Base-by-base conservation (phyloP, 2,113 vertebrate genomes). In the Pseudorhombus dupliciocellatus region DNA sequence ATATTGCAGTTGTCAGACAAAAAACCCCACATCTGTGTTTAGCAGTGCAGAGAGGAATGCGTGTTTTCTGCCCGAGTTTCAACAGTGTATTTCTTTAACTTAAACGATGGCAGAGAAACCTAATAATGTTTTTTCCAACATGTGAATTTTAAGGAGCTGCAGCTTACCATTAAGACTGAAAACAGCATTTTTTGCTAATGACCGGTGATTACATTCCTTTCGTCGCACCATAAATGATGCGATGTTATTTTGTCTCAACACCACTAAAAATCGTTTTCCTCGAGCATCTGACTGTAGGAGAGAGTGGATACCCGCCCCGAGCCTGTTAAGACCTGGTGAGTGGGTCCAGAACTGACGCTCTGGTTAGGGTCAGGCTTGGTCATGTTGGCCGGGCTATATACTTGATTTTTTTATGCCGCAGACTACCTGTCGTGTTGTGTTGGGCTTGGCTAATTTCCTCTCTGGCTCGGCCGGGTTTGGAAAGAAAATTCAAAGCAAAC, bases 11-110 rank as follows among this genome's bases (percentile, higher is more conserved):
- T 78, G 73, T 89, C 75, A 58, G 75, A 80, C 63, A 76, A 84
- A 86, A 75, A 84, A 86, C 77, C 78, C 59, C 77, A 88, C 84
- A 71, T 84, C 69, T 77, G 76, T 20, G 11, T 79, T 78, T 57
- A 67, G 71, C 71, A 61, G 54, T 7, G 40, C 16, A 55, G 63
- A 83, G 40, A 87, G 77, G 81, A 88, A 87, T 77, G 79, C 51
- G 44, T 84, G 70, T 86, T 77, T 79, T 83, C 60, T 67, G 52
- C 7, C 3, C 22, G 21, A 70, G 26, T 66, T 77, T 83, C 73
- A 59, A 67, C 66, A 65, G 34, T 75, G 64, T 61, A 75, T 64
- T 83, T 83, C 53, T 86, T 59, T 80, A 28, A 79, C 73, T 73
- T 57, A 76, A 73, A 82, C 46, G 77, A 83, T 25, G n/a, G 21